Evolutionary conservation across 2,888 invertebrate species (phyloP).

Genomic region (Machimus atricapillus): DNA sequence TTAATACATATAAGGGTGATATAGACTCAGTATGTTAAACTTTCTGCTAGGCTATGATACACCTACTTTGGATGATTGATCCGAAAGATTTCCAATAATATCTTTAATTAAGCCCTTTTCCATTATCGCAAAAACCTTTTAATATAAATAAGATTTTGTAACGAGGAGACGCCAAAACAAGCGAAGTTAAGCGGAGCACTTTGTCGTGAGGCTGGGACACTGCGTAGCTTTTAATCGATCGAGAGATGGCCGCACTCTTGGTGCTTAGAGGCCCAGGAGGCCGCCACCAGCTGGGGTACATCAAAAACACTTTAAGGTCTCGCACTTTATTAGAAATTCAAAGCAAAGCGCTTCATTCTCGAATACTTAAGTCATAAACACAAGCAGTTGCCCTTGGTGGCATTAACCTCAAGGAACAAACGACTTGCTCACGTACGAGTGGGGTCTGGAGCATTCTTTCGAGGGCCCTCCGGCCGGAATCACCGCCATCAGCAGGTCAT

Average conservation of each 20-base stretch:
- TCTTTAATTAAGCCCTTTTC: background rate
- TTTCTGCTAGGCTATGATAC: background rate
- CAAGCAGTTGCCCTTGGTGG: background rate
- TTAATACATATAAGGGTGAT: background rate
- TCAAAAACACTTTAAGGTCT: background rate
- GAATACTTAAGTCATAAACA: constrained; percentile 27
- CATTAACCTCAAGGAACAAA: constrained; percentile 8
- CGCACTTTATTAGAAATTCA: constrained; percentile 17
- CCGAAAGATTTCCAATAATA: background rate
- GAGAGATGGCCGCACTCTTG: background rate
- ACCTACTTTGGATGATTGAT: background rate
- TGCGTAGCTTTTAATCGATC: background rate
- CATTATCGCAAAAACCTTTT: background rate
- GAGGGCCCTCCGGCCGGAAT: background rate
- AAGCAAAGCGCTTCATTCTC: constrained; percentile 1
- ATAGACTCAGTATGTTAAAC: background rate
- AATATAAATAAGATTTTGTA: background rate
- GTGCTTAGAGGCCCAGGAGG: background rate
- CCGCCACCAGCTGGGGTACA: background rate
- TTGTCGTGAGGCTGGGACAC: background rate
- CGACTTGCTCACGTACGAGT: constrained; percentile 28
- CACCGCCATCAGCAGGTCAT: constrained; percentile 44
- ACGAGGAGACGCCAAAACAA: background rate
- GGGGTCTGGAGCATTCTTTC: background rate
- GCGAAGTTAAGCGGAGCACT: background rate